Percentiles rank a stretch among this genome's conserved stretches.
Conservation (phyloP, 2,113 vertebrate species). For the Neotragus pygmaeus region DNA sequence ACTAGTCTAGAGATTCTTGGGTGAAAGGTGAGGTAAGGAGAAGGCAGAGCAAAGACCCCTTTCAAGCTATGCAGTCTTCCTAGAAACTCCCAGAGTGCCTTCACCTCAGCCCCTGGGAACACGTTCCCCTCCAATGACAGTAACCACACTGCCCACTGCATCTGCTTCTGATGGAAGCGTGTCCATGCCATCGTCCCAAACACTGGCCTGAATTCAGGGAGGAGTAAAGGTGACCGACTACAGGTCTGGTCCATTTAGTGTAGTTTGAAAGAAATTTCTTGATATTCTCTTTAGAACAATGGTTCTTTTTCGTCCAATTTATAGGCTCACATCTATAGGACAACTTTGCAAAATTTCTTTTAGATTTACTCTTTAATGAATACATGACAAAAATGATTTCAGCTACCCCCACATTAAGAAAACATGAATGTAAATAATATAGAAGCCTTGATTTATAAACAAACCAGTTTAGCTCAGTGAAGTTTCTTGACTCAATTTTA, state of each 20-base stretch:
- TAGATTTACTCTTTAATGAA: not conserved
- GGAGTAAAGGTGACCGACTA: not conserved
- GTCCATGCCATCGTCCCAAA: fast-evolving
- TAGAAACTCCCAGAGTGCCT: not conserved
- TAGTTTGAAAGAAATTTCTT: not conserved
- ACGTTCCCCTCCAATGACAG: fast-evolving
- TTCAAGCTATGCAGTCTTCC: not conserved
- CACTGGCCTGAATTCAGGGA: not conserved
- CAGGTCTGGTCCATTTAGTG: not conserved
- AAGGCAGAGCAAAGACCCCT: not conserved
- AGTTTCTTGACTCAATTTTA: not conserved
- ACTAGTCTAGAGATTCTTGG: not conserved
- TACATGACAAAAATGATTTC: not conserved
- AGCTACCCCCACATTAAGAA: not conserved
- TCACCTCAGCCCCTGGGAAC: not conserved
- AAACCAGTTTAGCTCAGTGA: not conserved
- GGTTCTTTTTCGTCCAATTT: not conserved
- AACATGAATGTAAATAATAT: not conserved
- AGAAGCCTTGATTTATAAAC: not conserved
- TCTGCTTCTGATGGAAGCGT: not conserved
- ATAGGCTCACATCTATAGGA: not conserved
- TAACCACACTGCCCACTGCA: too few relatives aligned
- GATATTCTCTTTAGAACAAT: not conserved
- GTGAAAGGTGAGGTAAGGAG: not conserved
- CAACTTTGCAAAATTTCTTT: not conserved